Evolutionary conservation across 2,113 vertebrate species (phyloP).

Genomic region (Pseudorhombus dupliciocellatus): DNA sequence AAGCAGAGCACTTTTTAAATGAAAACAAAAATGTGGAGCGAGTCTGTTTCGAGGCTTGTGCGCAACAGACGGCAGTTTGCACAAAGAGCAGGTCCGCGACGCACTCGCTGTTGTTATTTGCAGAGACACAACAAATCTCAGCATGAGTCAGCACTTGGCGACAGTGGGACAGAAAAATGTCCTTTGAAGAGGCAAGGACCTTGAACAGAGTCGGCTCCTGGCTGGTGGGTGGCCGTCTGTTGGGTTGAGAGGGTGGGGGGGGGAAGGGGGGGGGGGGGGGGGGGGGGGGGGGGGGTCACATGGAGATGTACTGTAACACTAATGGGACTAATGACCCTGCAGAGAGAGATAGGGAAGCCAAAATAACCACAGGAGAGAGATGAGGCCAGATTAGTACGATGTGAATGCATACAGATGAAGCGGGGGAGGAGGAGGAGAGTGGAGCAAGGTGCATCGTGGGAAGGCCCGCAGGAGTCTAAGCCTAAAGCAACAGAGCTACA

Average conservation of each 20-base stretch:
- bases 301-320: not conserved
- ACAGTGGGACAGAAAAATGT: not conserved
- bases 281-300: not conserved
- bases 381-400: too few relatives aligned
- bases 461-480: not conserved
- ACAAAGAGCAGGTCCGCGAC: not conserved
- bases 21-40: not conserved
- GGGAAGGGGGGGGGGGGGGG: not conserved
- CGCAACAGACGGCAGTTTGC: not conserved
- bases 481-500: not conserved
- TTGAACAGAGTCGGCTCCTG: not conserved
- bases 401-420: not conserved
- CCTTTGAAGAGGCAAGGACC: not conserved
- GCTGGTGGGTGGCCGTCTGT: not conserved
- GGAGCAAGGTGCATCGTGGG: not conserved
- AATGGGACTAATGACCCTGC: slow-evolving; percentile 1
- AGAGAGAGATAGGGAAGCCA: not conserved
- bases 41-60: not conserved
- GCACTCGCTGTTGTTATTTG: not conserved
- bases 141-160: not conserved
- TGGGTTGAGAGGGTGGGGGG: not conserved
- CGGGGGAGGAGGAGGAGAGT: not conserved
- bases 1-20: not conserved
- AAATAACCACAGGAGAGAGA: not conserved
- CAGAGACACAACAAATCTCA: not conserved